These are phyloP conservation scores for Catocala fraxini DNA, from an alignment of 2,888 invertebrate genomes.

Conservation along the genomic window DNA sequence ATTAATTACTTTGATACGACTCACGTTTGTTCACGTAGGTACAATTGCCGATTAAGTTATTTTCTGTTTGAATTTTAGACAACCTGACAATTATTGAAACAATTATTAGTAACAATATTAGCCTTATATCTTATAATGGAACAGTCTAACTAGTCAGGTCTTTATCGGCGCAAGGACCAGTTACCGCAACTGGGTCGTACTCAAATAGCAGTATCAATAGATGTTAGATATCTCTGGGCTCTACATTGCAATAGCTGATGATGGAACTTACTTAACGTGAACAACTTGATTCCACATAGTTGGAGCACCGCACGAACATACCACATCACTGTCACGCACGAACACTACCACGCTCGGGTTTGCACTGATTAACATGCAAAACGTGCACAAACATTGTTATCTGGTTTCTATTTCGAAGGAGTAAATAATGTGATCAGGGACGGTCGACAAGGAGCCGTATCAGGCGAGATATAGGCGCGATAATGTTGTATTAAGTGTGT, in stretches of 20 bases:
- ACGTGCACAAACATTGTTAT: slow-evolving; percentile 65
- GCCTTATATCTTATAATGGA: slow-evolving; percentile 14
- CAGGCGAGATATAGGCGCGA: slow-evolving; percentile 45
- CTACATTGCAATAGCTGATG: neutral
- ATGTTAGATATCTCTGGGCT: neutral
- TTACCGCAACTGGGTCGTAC: slow-evolving; percentile 52
- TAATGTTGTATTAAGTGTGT: slow-evolving; percentile 40
- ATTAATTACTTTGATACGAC: slow-evolving; percentile 32
- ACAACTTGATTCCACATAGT: slow-evolving; percentile 78
- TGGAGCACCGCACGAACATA: slow-evolving; percentile 31
- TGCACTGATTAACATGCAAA: slow-evolving; percentile 58
- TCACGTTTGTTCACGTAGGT: slow-evolving; percentile 7
- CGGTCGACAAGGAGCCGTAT: slow-evolving; percentile 55
- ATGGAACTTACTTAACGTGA: slow-evolving; percentile 68
- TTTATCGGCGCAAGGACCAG: slow-evolving; percentile 40
- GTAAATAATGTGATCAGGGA: slow-evolving; percentile 61
- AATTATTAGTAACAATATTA: slow-evolving; percentile 4
- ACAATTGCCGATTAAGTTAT: slow-evolving; percentile 6
- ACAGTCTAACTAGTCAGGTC: slow-evolving; percentile 7
- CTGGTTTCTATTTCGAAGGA: slow-evolving; percentile 61
- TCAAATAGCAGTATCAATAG: slow-evolving; percentile 7
- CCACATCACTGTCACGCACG: slow-evolving; percentile 48
- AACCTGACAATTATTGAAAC: slow-evolving; percentile 9
- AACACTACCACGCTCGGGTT: slow-evolving; percentile 51
- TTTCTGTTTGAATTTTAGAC: neutral